A percentile compares a stretch with the other conserved stretches of the same genome.
phyloP scores from a whole-genome alignment of 2,888 invertebrate genomes.

The Spodoptera picta region DNA sequence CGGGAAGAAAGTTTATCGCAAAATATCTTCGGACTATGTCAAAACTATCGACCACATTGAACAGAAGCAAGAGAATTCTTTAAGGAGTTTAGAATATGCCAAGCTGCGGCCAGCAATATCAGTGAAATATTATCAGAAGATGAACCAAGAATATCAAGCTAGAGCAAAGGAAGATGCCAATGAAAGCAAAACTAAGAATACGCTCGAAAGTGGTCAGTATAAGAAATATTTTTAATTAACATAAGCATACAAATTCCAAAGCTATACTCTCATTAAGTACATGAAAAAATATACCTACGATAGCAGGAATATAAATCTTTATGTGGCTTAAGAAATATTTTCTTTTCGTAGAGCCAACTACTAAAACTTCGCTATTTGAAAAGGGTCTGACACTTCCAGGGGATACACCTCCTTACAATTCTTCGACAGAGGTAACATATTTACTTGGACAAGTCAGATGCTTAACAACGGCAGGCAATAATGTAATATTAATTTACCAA shows the following conservation, averaged over 20 bases:
- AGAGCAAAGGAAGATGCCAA: background rate
- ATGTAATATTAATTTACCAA: too few species aligned
- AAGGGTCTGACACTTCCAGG: slow-evolving; percentile 64
- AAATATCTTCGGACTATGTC: slow-evolving; percentile 80
- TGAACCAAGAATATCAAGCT: slow-evolving; percentile 64
- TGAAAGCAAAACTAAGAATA: background rate
- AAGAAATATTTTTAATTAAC: background rate
- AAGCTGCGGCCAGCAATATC: slow-evolving; percentile 73
- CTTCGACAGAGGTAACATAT: slow-evolving; percentile 2
- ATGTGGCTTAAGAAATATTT: background rate
- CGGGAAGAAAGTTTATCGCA: slow-evolving; percentile 68
- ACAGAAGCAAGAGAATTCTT: slow-evolving; percentile 62
- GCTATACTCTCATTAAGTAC: too few species aligned
- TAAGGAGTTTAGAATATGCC: slow-evolving; percentile 74
- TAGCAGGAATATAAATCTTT: too few species aligned
- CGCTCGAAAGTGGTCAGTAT: background rate
- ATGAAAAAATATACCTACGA: too few species aligned
- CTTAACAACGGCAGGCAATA: too few species aligned
- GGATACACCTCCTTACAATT: slow-evolving; percentile 63
- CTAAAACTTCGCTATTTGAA: slow-evolving; percentile 1
- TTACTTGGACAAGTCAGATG: background rate
- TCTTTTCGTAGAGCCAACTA: slow-evolving; percentile 20
- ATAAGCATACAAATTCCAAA: background rate
- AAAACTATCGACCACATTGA: slow-evolving; percentile 73
- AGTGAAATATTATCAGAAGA: slow-evolving; percentile 72